Evolutionary conservation across 1,140 invertebrate species (phyloP), one percentile per base, ranked within the genome.

Genomic region (Phocides pigmalion): DNA sequence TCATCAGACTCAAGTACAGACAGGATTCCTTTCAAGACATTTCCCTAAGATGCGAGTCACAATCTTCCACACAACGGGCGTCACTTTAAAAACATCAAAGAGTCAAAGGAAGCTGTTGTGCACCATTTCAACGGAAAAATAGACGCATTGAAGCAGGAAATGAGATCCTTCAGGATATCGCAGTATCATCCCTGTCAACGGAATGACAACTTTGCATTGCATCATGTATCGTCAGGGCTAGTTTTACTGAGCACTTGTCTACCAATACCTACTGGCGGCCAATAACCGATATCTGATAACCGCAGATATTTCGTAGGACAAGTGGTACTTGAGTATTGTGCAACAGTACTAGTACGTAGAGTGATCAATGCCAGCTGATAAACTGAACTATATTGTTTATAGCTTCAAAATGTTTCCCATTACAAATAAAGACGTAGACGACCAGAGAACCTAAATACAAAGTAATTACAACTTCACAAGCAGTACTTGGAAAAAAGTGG

Each of bases 141-240:
- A 65, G 65, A 66, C 68, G 76, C 66, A 82, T 89, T 89, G 80
- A 89, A 12, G 64, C 53, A 77, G 64, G 66, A 82, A 86, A 89
- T 86, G 84, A 84, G 76, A 75, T 70, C 37, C 25, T 62, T 59
- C 39, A 28, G 49, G 49, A 41, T 49, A 53, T 8, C 37, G 37
- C 20, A 22, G 5, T 1, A 32, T 11, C 15, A 11, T 39, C 17
- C 39, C 62, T 25, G 37, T 41, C 35, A 39, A 39, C 12, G 4
- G n/a, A 14, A 39, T 14, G 12, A 14, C 1, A 14, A 8, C n/a
- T 39, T 4, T 39, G n/a, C 35, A 4, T 22, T 22, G 11, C 35
- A 32, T 32, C 28, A 22, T 2, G 2, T 22, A 5, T 3, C 5
- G 20, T 3, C 25, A 28, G 6, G 32, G 11, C 35, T 12, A 14